phyloP scores from a whole-genome alignment of 2,113 vertebrate genomes.

The Poeciliopsis occidentalis region DNA sequence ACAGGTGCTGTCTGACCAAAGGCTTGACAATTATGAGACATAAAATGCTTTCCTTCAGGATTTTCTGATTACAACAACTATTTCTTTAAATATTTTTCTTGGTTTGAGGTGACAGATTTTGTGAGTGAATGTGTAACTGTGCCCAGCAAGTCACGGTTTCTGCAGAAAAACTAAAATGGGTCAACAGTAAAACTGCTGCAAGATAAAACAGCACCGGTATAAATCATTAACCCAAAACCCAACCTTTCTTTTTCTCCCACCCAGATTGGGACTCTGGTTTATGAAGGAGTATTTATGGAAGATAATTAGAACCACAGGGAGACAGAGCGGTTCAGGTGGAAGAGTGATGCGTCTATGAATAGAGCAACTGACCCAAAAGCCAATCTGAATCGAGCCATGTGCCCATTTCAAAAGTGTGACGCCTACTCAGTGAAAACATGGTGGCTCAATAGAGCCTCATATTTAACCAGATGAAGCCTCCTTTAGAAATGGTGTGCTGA shows the following conservation, averaged over 20 bases:
- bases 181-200: constrained; percentile 22
- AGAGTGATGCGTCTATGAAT: constrained; percentile 56
- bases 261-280: constrained; percentile 38
- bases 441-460: not conserved
- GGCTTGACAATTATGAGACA: too few relatives aligned
- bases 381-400: constrained; percentile 40
- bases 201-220: constrained; percentile 12
- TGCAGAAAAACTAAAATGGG: constrained; percentile 47
- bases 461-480: too few relatives aligned
- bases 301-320: constrained; percentile 60
- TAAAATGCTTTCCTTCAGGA: too few relatives aligned
- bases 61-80: too few relatives aligned
- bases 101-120: not conserved
- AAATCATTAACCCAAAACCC: constrained; percentile 73
- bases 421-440: constrained; percentile 34
- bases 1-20: too few relatives aligned
- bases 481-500: not conserved
- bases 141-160: not conserved
- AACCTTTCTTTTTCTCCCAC: constrained; percentile 55
- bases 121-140: not conserved
- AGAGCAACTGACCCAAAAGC: constrained; percentile 67
- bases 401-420: constrained; percentile 55
- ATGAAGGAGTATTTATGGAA: constrained; percentile 69
- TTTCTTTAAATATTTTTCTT: not conserved
- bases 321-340: constrained; percentile 39